These are phyloP conservation scores for Oxyura jamaicensis DNA, from an alignment of 2,113 vertebrate genomes.

Conservation along the genomic window DNA sequence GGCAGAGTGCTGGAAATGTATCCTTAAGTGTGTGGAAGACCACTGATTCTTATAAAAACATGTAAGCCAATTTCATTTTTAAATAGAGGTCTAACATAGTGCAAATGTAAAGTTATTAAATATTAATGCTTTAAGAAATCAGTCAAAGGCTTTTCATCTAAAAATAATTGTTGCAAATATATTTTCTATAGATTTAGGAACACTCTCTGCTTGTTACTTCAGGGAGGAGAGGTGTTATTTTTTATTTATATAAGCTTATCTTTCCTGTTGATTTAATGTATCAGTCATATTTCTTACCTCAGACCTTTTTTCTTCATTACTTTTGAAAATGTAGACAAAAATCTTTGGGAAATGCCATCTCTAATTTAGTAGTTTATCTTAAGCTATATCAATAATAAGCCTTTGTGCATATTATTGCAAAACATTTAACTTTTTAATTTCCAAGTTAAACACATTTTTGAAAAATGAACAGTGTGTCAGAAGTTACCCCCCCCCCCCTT, in stretches of 20 bases:
- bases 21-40: slow-evolving; percentile 22
- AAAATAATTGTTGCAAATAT: not conserved
- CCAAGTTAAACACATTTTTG: not conserved
- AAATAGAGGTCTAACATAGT: not conserved
- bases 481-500: not conserved
- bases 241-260: not conserved
- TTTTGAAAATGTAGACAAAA: not conserved
- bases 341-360: not conserved
- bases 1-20: not conserved
- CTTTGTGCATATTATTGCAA: not conserved
- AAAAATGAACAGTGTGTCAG: not conserved
- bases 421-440: not conserved
- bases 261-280: not conserved
- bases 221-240: not conserved
- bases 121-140: slow-evolving; percentile 47
- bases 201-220: not conserved
- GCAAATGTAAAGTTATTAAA: slow-evolving; percentile 31
- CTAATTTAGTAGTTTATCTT: not conserved
- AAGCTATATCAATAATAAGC: not conserved
- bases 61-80: slow-evolving; percentile 49
- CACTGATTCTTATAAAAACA: not conserved
- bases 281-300: not conserved
- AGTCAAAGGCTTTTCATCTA: not conserved
- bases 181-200: not conserved
- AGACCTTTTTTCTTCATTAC: not conserved